Evolutionary conservation across 1,140 invertebrate species (phyloP), one percentile per base, ranked within the genome.

Genomic region (Pseudomyrmex flavicornis): DNA sequence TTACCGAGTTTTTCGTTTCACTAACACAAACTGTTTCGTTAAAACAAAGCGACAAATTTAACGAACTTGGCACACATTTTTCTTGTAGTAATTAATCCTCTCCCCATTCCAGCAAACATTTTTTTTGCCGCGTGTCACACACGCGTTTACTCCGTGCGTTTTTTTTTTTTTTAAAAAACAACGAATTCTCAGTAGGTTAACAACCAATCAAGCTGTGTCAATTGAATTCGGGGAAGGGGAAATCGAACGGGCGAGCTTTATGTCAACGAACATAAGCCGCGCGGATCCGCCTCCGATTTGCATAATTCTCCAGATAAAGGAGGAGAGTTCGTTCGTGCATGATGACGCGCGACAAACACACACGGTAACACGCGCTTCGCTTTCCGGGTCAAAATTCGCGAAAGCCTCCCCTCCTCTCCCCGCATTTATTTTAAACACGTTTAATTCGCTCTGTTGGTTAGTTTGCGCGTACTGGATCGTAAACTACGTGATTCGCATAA

Each of bases 251-350:
- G 48, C 58, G 17, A 48, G 44, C 44, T 66, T 35, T 77, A 26
- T n/a, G 20, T 69, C 48, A 26, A 54, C 44, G 20, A 79, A 12
- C 68, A 35, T 26, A 69, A 77, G 9, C 17, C 44, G 26, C 46
- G 46, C 8, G 35, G 62, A 79, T 61, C 17, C 58, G 44, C 20
- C 22, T 17, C 17, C 22, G 1, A 58, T 79, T 69, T 63, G 52
- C 35, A 70, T 70, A 58, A 59, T 48, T 79, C 35, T 58, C 63
- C 8, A 70, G 76, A 59, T 70, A 48, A 79, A 59, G 52, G 20
- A 65, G 44, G 0, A 12, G 12, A 59, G 20, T 59, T 69, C 35
- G 50, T 35, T 35, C 26, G 17, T 35, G 44, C 54, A n/a, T n/a
- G 48, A 35, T 35, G 35, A 35, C n/a, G 13, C 8, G 56, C 46